A percentile compares a stretch with the other conserved stretches of the same genome.
Conservation (phyloP, 2,113 vertebrate species). For the Picathartes gymnocephalus region DNA sequence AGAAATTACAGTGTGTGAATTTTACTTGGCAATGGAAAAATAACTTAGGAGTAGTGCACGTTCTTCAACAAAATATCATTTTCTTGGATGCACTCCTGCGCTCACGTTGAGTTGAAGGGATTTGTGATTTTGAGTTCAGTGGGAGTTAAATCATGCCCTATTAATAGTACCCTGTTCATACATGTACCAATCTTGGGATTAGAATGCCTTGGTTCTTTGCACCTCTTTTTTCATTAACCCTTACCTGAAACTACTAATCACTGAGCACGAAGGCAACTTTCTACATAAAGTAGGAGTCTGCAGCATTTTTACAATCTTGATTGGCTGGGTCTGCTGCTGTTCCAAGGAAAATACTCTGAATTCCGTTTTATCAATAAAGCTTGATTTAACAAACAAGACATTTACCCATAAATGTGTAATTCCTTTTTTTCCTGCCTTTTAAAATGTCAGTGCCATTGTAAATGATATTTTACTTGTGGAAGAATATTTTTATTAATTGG, state of each 20-base stretch:
- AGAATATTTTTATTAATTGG: conserved; percentile 70
- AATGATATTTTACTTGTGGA: conserved; percentile 68
- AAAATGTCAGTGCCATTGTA: conserved; percentile 69
- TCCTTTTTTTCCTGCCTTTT: conserved; percentile 69
- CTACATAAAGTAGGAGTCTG: conserved; percentile 67
- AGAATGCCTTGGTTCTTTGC: conserved; percentile 67
- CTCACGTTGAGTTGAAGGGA: not conserved
- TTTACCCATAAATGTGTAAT: conserved; percentile 78
- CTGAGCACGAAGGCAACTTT: conserved; percentile 66
- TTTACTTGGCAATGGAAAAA: conserved; percentile 43
- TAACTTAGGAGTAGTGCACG: conserved; percentile 11
- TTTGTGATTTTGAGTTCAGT: conserved; percentile 27
- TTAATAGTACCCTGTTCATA: conserved; percentile 37
- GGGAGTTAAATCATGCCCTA: conserved; percentile 13
- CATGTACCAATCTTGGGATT: conserved; percentile 36
- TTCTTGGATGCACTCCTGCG: not conserved
- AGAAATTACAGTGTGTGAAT: conserved; percentile 32
- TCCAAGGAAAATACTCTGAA: conserved; percentile 77
- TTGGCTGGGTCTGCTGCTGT: conserved; percentile 81
- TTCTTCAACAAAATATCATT: not conserved
- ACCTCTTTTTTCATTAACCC: conserved; percentile 71
- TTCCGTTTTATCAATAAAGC: conserved; percentile 87
- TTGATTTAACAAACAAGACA: conserved; percentile 81
- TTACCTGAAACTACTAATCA: conserved; percentile 67
- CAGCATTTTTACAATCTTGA: conserved; percentile 75